Evolutionary conservation across 2,113 vertebrate species (phyloP).

Genomic region (Sebastes schlegelii): DNA sequence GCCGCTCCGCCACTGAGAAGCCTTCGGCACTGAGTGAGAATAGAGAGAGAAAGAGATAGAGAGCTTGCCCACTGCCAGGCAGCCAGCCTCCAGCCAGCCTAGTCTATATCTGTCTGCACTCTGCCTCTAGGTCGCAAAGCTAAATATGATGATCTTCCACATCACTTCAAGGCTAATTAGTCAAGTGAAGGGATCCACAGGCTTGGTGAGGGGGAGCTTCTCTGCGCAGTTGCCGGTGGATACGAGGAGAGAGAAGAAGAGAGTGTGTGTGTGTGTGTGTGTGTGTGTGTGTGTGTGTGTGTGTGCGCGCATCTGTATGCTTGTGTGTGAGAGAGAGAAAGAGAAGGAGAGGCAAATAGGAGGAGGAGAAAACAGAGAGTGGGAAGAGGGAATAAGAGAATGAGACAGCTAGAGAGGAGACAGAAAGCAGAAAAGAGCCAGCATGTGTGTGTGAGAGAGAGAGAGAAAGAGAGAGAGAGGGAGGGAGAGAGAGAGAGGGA

Average conservation of each 20-base stretch:
- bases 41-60: slow-evolving; percentile 47
- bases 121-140: slow-evolving; percentile 66
- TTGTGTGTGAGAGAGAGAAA: slow-evolving; percentile 27
- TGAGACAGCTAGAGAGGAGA: slow-evolving; percentile 56
- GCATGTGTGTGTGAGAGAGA: slow-evolving; percentile 8
- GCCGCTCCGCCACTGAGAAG: slow-evolving; percentile 57
- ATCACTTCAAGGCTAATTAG: slow-evolving; percentile 81
- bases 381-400: slow-evolving; percentile 67
- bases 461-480: slow-evolving; percentile 7
- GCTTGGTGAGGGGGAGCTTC: slow-evolving; percentile 58
- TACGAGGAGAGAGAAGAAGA: slow-evolving; percentile 37
- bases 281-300: slow-evolving; percentile 15
- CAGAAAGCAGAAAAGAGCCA: slow-evolving; percentile 29
- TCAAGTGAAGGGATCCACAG: slow-evolving; percentile 75
- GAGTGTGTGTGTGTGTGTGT: slow-evolving; percentile 1
- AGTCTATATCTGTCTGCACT: slow-evolving; percentile 72
- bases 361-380: slow-evolving; percentile 50
- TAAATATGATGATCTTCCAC: slow-evolving; percentile 78
- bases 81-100: slow-evolving; percentile 60
- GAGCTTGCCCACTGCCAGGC: slow-evolving; percentile 63
- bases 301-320: slow-evolving; percentile 31
- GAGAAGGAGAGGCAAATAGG: slow-evolving; percentile 51
- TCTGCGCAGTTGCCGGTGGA: slow-evolving; percentile 56
- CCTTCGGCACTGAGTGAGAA: slow-evolving; percentile 64
- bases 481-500: not conserved